Conservation (phyloP, 2,113 vertebrate genomes). For the Hippocampus abdominalis region DNA sequence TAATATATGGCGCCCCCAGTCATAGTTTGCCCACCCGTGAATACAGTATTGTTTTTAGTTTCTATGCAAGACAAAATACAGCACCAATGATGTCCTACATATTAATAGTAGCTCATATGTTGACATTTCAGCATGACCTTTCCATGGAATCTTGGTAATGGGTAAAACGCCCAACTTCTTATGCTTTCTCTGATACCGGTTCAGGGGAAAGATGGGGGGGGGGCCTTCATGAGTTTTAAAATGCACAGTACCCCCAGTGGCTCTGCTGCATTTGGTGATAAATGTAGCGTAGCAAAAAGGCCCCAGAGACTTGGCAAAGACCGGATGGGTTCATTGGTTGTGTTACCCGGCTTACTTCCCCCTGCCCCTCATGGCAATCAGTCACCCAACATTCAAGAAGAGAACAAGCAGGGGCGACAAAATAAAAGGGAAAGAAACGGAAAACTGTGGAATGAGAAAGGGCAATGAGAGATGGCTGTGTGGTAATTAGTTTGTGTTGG, state of each 20-base stretch:
- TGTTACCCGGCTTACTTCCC: constrained; percentile 9
- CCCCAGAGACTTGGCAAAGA: constrained; percentile 36
- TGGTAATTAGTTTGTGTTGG: constrained; percentile 21
- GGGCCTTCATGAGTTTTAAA: constrained; percentile 13
- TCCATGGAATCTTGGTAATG: not conserved
- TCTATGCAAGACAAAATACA: too few species aligned
- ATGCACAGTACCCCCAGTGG: constrained; percentile 13
- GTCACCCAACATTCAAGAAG: constrained; percentile 21
- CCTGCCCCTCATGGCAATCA: constrained; percentile 26
- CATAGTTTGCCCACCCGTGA: not conserved
- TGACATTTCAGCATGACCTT: not conserved
- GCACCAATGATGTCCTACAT: not conserved
- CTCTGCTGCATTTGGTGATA: constrained; percentile 55
- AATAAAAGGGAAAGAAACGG: constrained; percentile 4
- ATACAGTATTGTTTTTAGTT: not conserved
- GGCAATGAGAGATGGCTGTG: not conserved
- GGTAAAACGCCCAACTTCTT: not conserved
- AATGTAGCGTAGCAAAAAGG: constrained; percentile 50
- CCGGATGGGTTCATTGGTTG: constrained; percentile 41
- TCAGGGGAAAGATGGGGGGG: not conserved
- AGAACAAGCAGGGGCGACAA: constrained; percentile 7
- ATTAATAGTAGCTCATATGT: too few species aligned
- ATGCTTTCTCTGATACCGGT: not conserved
- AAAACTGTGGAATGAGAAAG: constrained; percentile 3
- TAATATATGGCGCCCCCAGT: too few species aligned